Conservation (phyloP, 2,888 invertebrate genomes). For the Tipula lateralis region DNA sequence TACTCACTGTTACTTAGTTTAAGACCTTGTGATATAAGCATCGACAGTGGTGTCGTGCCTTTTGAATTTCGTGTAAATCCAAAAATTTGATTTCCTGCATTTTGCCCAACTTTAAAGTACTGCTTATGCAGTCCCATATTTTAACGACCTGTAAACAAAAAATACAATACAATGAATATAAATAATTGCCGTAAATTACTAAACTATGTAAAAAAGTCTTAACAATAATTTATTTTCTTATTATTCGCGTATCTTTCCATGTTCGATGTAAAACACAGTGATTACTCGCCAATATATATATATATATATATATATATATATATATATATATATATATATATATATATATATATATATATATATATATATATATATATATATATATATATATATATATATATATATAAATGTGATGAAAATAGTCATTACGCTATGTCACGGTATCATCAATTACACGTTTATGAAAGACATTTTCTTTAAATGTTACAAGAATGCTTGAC, state of each 20-base stretch:
- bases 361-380: too few species aligned
- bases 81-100: constrained; percentile 66
- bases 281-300: too few species aligned
- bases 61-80: constrained; percentile 51
- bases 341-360: too few species aligned
- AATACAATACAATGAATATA: constrained; percentile 31
- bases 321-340: too few species aligned
- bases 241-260: too few species aligned
- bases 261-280: too few species aligned
- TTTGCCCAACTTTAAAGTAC: constrained; percentile 70
- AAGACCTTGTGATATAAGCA: constrained; percentile 75
- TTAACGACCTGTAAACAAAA: constrained; percentile 39
- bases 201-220: neutral
- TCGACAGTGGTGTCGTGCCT: constrained; percentile 63
- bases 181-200: neutral
- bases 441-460: neutral
- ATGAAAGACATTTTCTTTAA: neutral
- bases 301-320: too few species aligned
- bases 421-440: neutral
- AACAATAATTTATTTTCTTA: neutral
- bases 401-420: neutral
- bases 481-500: neutral
- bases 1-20: constrained; percentile 70
- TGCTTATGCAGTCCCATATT: constrained; percentile 69
- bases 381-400: too few species aligned